These are phyloP conservation scores for Chalcosyrphus nemorum DNA, from an alignment of 2,888 invertebrate genomes.

Conservation along the genomic window DNA sequence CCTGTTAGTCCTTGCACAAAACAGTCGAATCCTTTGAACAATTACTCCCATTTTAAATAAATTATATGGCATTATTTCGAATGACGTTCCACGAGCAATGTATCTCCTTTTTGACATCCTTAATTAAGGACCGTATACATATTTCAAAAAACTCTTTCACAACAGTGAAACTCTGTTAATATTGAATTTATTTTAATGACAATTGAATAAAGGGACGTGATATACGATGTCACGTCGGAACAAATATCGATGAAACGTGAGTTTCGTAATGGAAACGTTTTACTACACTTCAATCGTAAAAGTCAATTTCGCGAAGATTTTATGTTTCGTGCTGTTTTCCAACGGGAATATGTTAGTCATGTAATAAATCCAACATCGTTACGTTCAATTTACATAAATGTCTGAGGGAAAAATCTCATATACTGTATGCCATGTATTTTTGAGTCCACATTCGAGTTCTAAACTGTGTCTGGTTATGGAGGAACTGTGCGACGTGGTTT, in stretches of 20 bases:
- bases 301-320: conserved; percentile 39
- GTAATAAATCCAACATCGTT: conserved; percentile 46
- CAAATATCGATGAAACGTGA: conserved; percentile 26
- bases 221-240: not conserved
- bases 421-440: not conserved
- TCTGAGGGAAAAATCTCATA: conserved; percentile 46
- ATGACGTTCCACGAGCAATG: too few species aligned
- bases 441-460: conserved; percentile 4
- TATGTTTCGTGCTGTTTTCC: not conserved
- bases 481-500: conserved; percentile 1
- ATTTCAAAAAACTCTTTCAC: too few species aligned
- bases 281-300: conserved; percentile 26
- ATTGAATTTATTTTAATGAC: conserved; percentile 43
- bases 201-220: conserved; percentile 15
- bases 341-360: conserved; percentile 3
- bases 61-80: too few species aligned
- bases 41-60: too few species aligned
- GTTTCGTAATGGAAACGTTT: not conserved
- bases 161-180: too few species aligned
- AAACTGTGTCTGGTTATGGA: not conserved
- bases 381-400: conserved; percentile 50
- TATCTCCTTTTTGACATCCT: too few species aligned
- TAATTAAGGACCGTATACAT: too few species aligned
- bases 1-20: too few species aligned
- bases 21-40: too few species aligned